Evolutionary conservation across 2,888 invertebrate genomes (phyloP).

Genomic region (Amiota minor): DNA sequence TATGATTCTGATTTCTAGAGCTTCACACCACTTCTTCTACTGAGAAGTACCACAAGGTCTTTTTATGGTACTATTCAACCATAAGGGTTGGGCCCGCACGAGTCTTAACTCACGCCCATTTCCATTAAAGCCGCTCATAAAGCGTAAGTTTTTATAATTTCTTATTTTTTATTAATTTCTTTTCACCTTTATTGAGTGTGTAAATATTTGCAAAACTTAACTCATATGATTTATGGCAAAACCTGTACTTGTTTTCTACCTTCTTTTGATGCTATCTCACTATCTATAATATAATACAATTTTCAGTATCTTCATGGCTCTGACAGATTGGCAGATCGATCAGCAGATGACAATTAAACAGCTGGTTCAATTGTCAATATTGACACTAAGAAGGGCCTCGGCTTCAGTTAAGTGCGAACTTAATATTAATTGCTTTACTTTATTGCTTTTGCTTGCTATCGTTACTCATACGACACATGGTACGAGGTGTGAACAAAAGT

Average conservation of each 20-base stretch:
- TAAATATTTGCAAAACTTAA: constrained; percentile 49
- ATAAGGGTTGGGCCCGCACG: constrained; percentile 13
- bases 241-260: constrained; percentile 28
- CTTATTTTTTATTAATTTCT: neutral
- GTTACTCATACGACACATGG: constrained; percentile 60
- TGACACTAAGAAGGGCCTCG: constrained; percentile 48
- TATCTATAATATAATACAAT: too few relatives aligned
- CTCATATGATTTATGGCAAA: constrained; percentile 55
- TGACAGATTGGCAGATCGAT: too few relatives aligned
- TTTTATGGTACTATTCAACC: too few relatives aligned
- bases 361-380: constrained; percentile 48
- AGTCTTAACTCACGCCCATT: constrained; percentile 17
- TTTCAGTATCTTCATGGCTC: too few relatives aligned
- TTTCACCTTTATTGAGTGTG: constrained; percentile 2
- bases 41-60: too few relatives aligned
- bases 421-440: neutral
- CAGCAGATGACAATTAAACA: constrained; percentile 28
- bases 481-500: constrained; percentile 15
- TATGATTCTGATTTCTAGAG: too few relatives aligned
- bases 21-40: too few relatives aligned
- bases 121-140: too few relatives aligned
- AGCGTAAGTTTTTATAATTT: neutral
- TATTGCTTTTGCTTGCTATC: constrained; percentile 29
- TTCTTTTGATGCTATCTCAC: too few relatives aligned
- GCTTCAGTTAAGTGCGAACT: neutral